Base-by-base conservation (phyloP, 2,888 invertebrate species). In the Tanytarsus gracilentus region DNA sequence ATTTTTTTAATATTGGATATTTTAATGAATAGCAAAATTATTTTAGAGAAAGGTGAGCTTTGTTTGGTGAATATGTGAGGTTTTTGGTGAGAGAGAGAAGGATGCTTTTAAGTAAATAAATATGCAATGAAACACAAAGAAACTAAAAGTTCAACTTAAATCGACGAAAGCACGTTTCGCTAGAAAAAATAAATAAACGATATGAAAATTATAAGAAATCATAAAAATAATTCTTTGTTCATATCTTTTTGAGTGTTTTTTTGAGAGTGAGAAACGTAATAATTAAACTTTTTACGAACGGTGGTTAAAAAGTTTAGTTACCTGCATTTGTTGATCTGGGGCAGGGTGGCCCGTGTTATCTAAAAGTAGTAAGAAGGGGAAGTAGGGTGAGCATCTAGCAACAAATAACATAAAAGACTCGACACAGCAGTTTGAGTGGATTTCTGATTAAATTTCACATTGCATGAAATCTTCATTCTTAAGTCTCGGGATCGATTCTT, bases 321-420 rank as follows among this genome's bases (percentile, higher is more conserved):
- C 82, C 82, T 82, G 82, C 79, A 80, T 77, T 81, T 80, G 80
- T 81, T 82, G 82, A 79, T 82, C 82, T 80, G 80, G 80, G 72
- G 75, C 75, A 80, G 80, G 84, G 80, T 84, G 84, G 84, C 78
- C 84, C 84, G 83, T 85, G 84, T 84, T 84, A 84, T 86, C 85
- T 85, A 85, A 85, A 84, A 85, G 82, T 79, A 78, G n/a, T n/a
- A 81, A 83, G 84, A 84, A 84, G 85, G 84, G 84, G 85, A 85
- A 84, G 79, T 78, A 78, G 84, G 84, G 87, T 88, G 88, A 88
- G 88, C 88, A 88, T 88, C 88, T 88, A 88, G 88, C 88, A 88
- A 88, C 88, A 88, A 86, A 88, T 86, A 88, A 88, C 84, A 85
- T 73, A 73, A n/a, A 74, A 74, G 73, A 74, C 74, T 73, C 64